These are phyloP conservation scores for Sarcoramphus papa DNA, from an alignment of 2,797 vertebrate genomes.

Conservation along the genomic window DNA sequence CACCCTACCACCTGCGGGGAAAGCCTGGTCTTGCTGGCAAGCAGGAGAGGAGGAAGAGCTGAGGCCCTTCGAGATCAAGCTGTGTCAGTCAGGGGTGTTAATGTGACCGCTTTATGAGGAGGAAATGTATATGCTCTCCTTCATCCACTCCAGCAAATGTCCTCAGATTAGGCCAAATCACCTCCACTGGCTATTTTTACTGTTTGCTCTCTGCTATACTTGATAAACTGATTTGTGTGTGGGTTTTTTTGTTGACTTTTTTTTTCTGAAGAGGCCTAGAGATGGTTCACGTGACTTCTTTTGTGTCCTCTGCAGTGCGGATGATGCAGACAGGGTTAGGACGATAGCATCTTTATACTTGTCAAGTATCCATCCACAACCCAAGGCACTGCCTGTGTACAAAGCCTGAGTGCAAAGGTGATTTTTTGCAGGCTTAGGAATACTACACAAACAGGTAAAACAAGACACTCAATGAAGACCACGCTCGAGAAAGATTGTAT, in stretches of 20 bases:
- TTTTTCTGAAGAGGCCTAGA: background rate
- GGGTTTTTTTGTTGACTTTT: rapidly evolving
- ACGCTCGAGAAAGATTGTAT: rapidly evolving
- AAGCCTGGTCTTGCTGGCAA: background rate
- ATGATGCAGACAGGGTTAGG: background rate
- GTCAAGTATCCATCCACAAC: background rate
- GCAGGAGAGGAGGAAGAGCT: background rate
- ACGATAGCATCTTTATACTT: background rate
- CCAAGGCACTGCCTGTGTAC: rapidly evolving
- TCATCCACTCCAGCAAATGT: background rate
- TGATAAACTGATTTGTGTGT: background rate
- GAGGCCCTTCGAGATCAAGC: background rate
- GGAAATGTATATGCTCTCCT: background rate
- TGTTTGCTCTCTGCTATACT: background rate
- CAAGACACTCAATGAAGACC: background rate
- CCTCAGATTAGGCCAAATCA: background rate
- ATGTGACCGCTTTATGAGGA: background rate
- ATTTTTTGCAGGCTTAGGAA: background rate
- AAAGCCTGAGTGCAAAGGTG: background rate
- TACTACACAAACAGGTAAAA: background rate
- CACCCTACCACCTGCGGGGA: rapidly evolving
- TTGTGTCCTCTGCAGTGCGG: background rate
- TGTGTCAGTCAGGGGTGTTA: background rate
- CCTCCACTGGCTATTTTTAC: background rate
- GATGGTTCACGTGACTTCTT: background rate